Evolutionary conservation across 2,888 invertebrate species (phyloP).

Genomic region (Zygaena filipendulae): DNA sequence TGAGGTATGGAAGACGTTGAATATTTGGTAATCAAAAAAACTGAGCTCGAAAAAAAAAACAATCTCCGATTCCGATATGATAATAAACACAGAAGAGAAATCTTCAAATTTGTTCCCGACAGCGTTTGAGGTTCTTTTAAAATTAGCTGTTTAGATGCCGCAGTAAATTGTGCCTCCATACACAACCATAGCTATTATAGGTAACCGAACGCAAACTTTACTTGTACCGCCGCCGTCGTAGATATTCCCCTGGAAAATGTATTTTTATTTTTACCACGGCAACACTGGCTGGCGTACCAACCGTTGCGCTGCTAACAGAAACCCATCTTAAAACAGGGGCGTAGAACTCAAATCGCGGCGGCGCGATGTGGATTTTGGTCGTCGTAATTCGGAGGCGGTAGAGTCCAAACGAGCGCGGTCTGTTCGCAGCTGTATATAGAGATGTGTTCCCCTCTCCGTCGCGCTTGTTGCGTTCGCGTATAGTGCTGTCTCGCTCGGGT

Average conservation of each 20-base stretch:
- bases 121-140: slow-evolving; percentile 44
- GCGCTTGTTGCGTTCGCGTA: slow-evolving; percentile 12
- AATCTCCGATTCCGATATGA: no score
- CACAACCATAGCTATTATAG: slow-evolving; percentile 33
- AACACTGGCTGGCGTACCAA: slow-evolving; percentile 28
- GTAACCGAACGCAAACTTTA: slow-evolving; percentile 49
- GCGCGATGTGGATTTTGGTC: no score
- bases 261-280: slow-evolving; percentile 56
- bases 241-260: slow-evolving; percentile 64
- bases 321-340: no score
- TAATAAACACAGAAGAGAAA: slow-evolving; percentile 24
- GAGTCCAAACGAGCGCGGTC: slow-evolving; percentile 46
- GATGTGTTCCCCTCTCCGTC: slow-evolving; percentile 36
- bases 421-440: slow-evolving; percentile 56
- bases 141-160: slow-evolving; percentile 59
- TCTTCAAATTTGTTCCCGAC: slow-evolving; percentile 27
- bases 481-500: slow-evolving; percentile 34
- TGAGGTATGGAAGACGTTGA: no score
- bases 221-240: slow-evolving; percentile 46
- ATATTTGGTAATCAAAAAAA: no score
- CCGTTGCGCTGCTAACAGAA: no score
- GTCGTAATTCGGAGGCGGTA: no score
- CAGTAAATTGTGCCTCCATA: slow-evolving; percentile 38
- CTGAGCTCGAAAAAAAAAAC: no score
- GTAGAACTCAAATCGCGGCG: no score